Base-by-base conservation (phyloP, 1,140 invertebrate species). In the Conopomorpha cramerella region DNA sequence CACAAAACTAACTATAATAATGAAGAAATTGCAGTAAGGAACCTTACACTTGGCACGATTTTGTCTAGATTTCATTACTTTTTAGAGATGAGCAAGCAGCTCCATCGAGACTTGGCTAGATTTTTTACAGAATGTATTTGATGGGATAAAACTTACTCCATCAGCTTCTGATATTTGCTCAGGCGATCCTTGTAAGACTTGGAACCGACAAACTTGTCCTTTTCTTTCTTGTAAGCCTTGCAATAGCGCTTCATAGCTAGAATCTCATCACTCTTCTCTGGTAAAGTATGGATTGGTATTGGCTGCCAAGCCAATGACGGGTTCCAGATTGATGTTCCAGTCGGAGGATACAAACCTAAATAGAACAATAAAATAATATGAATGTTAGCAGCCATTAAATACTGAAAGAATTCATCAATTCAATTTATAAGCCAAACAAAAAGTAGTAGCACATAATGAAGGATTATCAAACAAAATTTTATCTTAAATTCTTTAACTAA, bases 251-350 rank as follows among this genome's bases (percentile, higher is more conserved):
- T 85, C 52, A 80, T 81, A 10, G 79, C 79, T 16, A 90, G 49
- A 14, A 93, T 56, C 41, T 83, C 52, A 77, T 95, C 92, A 14
- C 81, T 39, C 1, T 73, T 46, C 58, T 86, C 79, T 0, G 89
- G 87, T 12, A 79, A 49, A 1, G 92, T 92, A 47, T 95, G 92
- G 7, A 96, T 81, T 0, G 94, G 92, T 49, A 96, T 90, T 0
- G 94, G 93, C 64, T 95, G 92, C 94, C 94, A 97, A 8, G 72
- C 51, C 1, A 95, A 59, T 2, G 82, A 43, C 0, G 49, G 37
- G 55, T 92, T 84, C 89, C 91, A 95, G 2, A 84, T 40, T 48
- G 85, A 76, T 11, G 70, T 51, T 2, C 68, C 76, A 8, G 53
- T 51, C 0, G 85, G 84, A 4, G 90, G 88, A 58, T 87, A 92